Conservation (phyloP, 2,888 invertebrate species). For the Eupelmus urozonus region DNA sequence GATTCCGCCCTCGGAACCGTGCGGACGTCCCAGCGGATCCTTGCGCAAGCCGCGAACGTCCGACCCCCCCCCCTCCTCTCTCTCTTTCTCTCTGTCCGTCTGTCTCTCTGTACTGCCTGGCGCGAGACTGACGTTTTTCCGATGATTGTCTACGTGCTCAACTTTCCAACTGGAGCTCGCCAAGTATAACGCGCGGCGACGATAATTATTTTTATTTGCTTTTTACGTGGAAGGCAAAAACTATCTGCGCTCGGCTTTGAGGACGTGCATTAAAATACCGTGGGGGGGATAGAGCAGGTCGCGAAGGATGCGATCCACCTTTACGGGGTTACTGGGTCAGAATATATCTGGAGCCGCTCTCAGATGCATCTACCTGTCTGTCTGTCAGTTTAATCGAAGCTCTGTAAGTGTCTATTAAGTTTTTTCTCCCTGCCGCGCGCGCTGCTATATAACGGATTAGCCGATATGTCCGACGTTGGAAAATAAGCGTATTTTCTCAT, state of each 20-base stretch:
- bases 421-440: neutral
- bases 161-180: conserved; percentile 5
- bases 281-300: no score
- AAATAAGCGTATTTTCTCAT: neutral
- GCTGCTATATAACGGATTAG: neutral
- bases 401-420: neutral
- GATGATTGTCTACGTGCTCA: conserved; percentile 43
- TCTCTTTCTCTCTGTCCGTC: neutral
- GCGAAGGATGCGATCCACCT: neutral
- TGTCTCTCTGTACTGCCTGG: neutral
- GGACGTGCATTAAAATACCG: neutral
- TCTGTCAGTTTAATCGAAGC: neutral
- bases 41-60: neutral
- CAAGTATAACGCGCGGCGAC: conserved; percentile 25
- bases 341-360: neutral
- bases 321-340: conserved; percentile 24
- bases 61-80: neutral
- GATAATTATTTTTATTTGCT: conserved; percentile 40
- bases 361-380: conserved; percentile 3
- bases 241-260: neutral
- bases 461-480: neutral
- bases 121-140: conserved; percentile 35
- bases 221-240: neutral
- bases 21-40: conserved; percentile 8
- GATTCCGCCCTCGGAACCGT: conserved; percentile 15